These are phyloP conservation scores for Thera britannica DNA, from an alignment of 2,888 invertebrate genomes.

Conservation along the genomic window DNA sequence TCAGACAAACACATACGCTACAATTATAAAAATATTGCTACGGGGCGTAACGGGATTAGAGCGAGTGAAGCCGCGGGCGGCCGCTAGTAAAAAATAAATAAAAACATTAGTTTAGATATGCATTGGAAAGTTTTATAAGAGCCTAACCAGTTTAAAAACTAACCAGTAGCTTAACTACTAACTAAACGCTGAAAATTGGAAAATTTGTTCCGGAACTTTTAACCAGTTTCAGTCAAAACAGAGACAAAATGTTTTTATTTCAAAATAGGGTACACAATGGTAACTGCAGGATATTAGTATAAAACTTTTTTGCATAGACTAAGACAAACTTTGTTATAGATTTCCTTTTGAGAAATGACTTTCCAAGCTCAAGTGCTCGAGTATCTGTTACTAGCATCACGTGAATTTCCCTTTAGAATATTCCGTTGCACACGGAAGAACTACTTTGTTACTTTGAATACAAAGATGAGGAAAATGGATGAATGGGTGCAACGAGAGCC, in stretches of 20 bases:
- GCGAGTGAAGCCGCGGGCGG: no score
- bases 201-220: background rate
- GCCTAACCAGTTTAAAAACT: no score
- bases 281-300: background rate
- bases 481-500: background rate
- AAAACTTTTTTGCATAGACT: slow-evolving; percentile 28
- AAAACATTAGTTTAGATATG: no score
- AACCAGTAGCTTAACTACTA: background rate
- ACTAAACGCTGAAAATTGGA: background rate
- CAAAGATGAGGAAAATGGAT: slow-evolving; percentile 9
- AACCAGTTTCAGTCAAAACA: background rate
- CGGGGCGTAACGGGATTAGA: no score
- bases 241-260: background rate
- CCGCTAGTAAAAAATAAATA: no score
- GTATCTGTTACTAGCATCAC: slow-evolving; percentile 34
- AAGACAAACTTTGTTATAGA: slow-evolving; percentile 26
- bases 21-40: no score
- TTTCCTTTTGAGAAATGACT: slow-evolving; percentile 30
- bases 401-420: slow-evolving; percentile 30
- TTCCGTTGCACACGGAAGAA: slow-evolving; percentile 15
- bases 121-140: no score
- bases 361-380: slow-evolving; percentile 25
- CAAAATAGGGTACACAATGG: background rate
- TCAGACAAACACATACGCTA: no score
- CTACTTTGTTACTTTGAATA: slow-evolving; percentile 30